Evolutionary conservation across 1,140 invertebrate species (phyloP), one percentile per base, ranked within the genome.

Genomic region (Bombus consobrinus): DNA sequence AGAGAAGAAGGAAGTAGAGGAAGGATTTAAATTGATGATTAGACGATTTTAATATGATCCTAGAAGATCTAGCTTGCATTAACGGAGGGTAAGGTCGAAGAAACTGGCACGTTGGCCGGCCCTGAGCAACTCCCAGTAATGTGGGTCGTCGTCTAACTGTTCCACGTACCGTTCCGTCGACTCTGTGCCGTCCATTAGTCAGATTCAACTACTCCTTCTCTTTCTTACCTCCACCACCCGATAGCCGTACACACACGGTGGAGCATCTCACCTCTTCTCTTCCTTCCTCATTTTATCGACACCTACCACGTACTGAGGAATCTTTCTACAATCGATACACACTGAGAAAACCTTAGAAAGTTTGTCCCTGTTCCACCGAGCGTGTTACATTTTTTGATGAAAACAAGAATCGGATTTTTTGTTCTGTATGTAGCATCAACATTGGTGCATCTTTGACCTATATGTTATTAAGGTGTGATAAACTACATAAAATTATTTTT

Each of bases 91-190:
- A 92, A 93, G 89, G 88, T 92, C 87, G 91, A 93, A 77, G 88
- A 93, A 93, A 93, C 92, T 93, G 88, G 92, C 88, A 93, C 92
- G 92, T 88, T 91, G 89, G 88, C 86, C 90, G 91, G 81, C 82
- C 71, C 86, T 86, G 89, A 87, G 89, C 81, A 80, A 80, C 82
- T 91, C 86, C 72, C 77, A 73, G 87, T 62, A 86, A 93, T 93
- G 93, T 93, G 87, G 93, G 93, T 93, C 93, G 84, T 93, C 93
- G 91, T 92, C 93, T 93, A 93, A 93, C 93, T 93, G 93, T 93
- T 93, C 85, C 88, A 86, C 92, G 92, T 93, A 93, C 92, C 92
- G 92, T 93, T 93, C 91, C 86, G 87, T 89, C 90, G 89, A 77
- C 81, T 80, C 77, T 73, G 83, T 72, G 78, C 83, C 25, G 83